phyloP scores from a whole-genome alignment of 2,888 invertebrate species.

The Petrophora chlorosata region DNA sequence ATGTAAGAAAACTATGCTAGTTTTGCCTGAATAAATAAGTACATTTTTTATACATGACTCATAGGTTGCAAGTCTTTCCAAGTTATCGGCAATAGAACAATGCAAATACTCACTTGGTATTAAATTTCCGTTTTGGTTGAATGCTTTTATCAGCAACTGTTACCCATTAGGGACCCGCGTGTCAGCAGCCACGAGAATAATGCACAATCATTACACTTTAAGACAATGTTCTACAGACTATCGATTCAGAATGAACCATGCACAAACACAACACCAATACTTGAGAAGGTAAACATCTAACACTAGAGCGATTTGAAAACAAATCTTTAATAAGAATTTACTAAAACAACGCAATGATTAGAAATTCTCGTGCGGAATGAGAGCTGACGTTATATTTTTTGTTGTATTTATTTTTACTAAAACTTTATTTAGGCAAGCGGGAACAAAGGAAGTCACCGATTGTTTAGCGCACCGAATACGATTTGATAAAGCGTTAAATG shows the following conservation, averaged over 20 bases:
- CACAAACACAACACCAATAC: slow-evolving; percentile 52
- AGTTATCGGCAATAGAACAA: slow-evolving; percentile 8
- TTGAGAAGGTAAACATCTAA: slow-evolving; percentile 58
- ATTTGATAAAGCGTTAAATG: slow-evolving; percentile 37
- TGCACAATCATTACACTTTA: slow-evolving; percentile 72
- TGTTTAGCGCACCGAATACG: slow-evolving; percentile 34
- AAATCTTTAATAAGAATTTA: slow-evolving; percentile 42
- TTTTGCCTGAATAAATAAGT: too few relatives aligned
- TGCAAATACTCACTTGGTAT: slow-evolving; percentile 39
- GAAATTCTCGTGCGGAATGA: slow-evolving; percentile 31
- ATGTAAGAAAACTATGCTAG: too few relatives aligned
- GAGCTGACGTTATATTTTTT: slow-evolving; percentile 33
- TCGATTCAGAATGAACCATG: slow-evolving; percentile 60
- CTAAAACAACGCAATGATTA: slow-evolving; percentile 37
- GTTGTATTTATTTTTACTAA: slow-evolving; percentile 30
- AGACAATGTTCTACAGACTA: slow-evolving; percentile 56
- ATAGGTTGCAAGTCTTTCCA: slow-evolving; percentile 1
- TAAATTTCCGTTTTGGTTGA: slow-evolving; percentile 29
- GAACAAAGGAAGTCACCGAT: slow-evolving; percentile 36
- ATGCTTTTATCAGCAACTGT: slow-evolving; percentile 36
- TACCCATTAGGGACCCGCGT: slow-evolving; percentile 57
- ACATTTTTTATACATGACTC: slow-evolving; percentile 15
- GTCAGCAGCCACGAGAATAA: slow-evolving; percentile 58
- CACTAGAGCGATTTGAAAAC: slow-evolving; percentile 51
- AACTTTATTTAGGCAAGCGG: slow-evolving; percentile 36